Percentiles rank a stretch among this genome's conserved stretches.
Evolutionary conservation across 2,888 invertebrate species (phyloP).

Genomic region (Sialis fuliginosa): DNA sequence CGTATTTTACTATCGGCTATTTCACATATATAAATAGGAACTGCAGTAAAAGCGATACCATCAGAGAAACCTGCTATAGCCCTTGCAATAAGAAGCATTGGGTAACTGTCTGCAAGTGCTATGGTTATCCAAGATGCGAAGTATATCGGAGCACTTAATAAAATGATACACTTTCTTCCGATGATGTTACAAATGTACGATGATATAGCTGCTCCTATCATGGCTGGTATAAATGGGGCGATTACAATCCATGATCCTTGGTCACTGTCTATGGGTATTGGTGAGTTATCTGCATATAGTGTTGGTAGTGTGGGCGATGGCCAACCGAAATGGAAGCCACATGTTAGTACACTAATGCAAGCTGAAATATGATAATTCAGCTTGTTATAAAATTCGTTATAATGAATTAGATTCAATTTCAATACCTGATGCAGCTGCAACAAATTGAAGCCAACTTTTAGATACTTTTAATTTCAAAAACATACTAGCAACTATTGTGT

Average conservation of each 20-base stretch:
- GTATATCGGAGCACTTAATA: constrained; percentile 40
- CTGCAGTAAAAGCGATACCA: constrained; percentile 8
- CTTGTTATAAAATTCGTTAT: too few relatives aligned
- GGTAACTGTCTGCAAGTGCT: constrained; percentile 35
- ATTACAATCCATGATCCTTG: constrained; percentile 45
- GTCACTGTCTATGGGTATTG: constrained; percentile 27
- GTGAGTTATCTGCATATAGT: constrained; percentile 26
- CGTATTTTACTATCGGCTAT: constrained; percentile 11
- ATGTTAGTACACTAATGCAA: constrained; percentile 19
- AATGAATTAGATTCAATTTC: too few relatives aligned
- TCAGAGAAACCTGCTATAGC: constrained; percentile 11
- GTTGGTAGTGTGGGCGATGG: constrained; percentile 38
- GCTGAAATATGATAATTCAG: constrained; percentile 12
- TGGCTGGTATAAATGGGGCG: constrained; percentile 43
- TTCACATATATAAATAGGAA: constrained; percentile 12
- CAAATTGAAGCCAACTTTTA: too few relatives aligned
- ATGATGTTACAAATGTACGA: constrained; percentile 43
- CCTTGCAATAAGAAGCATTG: constrained; percentile 32
- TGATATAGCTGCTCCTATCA: constrained; percentile 40
- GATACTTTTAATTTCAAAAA: too few relatives aligned
- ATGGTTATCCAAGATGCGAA: constrained; percentile 45
- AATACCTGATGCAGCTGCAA: too few relatives aligned
- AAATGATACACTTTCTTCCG: constrained; percentile 48
- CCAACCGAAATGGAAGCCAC: constrained; percentile 33
- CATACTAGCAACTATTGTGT: too few relatives aligned